Percentiles rank a stretch among this genome's conserved stretches.
These are phyloP conservation scores for Phalacrocorax aristotelis DNA, from an alignment of 2,113 vertebrate species.

Conservation along the genomic window DNA sequence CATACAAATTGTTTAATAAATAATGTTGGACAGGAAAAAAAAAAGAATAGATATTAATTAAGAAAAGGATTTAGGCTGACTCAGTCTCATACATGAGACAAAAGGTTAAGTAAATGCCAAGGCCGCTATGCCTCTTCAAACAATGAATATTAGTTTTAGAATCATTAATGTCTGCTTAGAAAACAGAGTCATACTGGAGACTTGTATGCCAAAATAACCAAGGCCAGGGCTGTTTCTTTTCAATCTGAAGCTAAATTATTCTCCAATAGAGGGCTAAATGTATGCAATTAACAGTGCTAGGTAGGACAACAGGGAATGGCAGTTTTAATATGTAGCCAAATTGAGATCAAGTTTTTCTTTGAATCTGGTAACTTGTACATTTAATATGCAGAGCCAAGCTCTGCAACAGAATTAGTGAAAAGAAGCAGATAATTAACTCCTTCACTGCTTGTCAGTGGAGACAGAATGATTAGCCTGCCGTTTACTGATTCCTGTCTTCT, in stretches of 20 bases:
- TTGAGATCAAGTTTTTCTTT: conserved; percentile 74
- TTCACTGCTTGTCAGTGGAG: conserved; percentile 15
- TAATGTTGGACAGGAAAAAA: conserved; percentile 71
- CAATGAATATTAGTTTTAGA: conserved; percentile 99
- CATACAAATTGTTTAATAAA: conserved; percentile 84
- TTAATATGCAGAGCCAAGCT: conserved; percentile 46
- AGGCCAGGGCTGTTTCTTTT: conserved; percentile 85
- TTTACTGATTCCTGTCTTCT: not conserved
- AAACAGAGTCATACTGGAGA: conserved; percentile 92
- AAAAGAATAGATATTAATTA: conserved; percentile 97
- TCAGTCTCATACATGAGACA: conserved; percentile 94
- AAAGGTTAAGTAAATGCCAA: conserved; percentile 99
- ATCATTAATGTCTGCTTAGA: conserved; percentile 97
- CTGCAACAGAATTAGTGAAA: conserved; percentile 7
- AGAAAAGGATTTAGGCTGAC: conserved; percentile 96
- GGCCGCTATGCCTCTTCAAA: conserved; percentile 96
- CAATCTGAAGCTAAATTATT: conserved; percentile 90
- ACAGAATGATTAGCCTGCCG: not conserved
- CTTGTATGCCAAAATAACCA: conserved; percentile 86
- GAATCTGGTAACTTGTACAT: conserved; percentile 42
- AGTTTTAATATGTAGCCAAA: conserved; percentile 73
- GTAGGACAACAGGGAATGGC: conserved; percentile 73
- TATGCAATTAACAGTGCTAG: conserved; percentile 85
- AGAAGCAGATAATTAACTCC: conserved; percentile 26
- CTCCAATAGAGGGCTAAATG: conserved; percentile 81